Base-by-base conservation (phyloP, 2,888 invertebrate species). In the Bellardia bayeri region DNA sequence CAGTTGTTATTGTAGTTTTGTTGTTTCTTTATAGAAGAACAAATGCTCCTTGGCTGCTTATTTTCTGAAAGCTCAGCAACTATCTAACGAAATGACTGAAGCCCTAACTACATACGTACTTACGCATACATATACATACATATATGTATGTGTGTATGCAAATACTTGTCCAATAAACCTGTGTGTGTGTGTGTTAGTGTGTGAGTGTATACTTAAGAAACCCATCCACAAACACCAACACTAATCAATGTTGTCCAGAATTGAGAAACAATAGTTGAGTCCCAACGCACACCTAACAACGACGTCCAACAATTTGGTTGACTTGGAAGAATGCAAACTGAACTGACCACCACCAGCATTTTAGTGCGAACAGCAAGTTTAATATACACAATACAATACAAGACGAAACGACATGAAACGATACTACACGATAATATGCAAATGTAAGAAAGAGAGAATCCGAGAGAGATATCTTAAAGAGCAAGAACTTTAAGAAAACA, bases 171-270 rank as follows among this genome's bases (percentile, higher is more conserved):
- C 9, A 40, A 14, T 63, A 11, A 68, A 63, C 56, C 49, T 78
- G 74, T 49, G n/a, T 51, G n/a, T 45, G 49, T 72, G 63, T 37
- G 37, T 37, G 40, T 72, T 54, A 45, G 30, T 30, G 56, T 68
- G 5, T 66, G 45, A 13, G 45, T 64, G 33, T 54, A 40, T 56
- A 16, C 33, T 68, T 68, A 68, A 68, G 74, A 56, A 54, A 66
- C 49, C 58, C 9, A 87, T 85, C 45, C 83, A 86, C 72, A 80
- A 51, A 45, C 40, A 51, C 68, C 33, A 76, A 8, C 45, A 45
- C 30, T 78, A 82, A 82, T 85, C 82, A 88, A 82, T 76, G 83
- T 83, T 85, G 83, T 82, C 84, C 87, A 88, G 86, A 88, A 82
- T 83, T 86, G 74, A 83, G 78, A 85, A 88, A 88, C 86, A 89